Evolutionary conservation across 2,797 vertebrate species (phyloP).

Genomic region (Pogoniulus pusillus): DNA sequence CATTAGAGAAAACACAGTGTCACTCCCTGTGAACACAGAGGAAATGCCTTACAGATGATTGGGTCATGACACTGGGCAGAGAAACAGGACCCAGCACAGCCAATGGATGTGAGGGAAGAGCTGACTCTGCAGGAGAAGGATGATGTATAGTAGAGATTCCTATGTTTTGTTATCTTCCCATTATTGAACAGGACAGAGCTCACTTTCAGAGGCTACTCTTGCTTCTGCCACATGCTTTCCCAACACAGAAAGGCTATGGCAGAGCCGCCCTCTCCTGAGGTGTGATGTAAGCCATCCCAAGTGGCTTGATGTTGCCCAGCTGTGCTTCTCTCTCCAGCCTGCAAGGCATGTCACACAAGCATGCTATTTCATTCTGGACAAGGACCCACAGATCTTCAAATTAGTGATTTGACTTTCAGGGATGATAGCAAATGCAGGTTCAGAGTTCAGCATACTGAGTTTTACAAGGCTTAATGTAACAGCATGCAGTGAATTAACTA

Average conservation of each 20-base stretch:
- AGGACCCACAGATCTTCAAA: constrained; percentile 19
- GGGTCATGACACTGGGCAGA: accelerated
- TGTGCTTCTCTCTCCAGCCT: not conserved
- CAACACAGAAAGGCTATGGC: accelerated
- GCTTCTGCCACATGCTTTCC: not conserved
- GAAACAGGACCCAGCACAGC: not conserved
- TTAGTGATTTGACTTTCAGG: constrained; percentile 50
- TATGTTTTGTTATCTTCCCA: not conserved
- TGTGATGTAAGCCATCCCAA: not conserved
- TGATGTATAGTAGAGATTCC: not conserved
- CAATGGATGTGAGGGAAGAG: not conserved
- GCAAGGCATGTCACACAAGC: not conserved
- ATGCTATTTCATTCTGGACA: not conserved
- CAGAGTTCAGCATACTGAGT: not conserved
- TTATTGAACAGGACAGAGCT: not conserved
- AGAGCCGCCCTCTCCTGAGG: not conserved
- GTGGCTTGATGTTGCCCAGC: not conserved
- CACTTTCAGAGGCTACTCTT: not conserved
- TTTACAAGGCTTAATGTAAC: constrained; percentile 10
- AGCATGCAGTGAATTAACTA: constrained; percentile 14
- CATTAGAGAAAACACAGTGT: not conserved
- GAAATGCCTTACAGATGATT: not conserved
- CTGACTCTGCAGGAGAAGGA: not conserved
- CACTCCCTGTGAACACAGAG: accelerated
- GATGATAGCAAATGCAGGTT: constrained; percentile 1